Percentiles rank a stretch among this genome's conserved stretches.
Evolutionary conservation across 2,113 vertebrate species (phyloP).

Genomic region (Recurvirostra avosetta): DNA sequence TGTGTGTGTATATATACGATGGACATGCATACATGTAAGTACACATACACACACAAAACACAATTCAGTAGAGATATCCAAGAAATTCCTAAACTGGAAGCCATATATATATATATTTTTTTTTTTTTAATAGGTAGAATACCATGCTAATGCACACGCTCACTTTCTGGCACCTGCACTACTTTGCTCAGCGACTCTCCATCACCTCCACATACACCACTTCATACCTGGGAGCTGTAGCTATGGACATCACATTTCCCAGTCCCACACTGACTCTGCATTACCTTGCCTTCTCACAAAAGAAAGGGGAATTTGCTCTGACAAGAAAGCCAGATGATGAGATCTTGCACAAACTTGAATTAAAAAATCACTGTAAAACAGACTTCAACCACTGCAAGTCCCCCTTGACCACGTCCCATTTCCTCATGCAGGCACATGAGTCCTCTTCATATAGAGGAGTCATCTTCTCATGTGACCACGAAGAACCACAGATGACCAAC

Average conservation of each 20-base stretch:
- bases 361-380: background rate
- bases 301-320: background rate
- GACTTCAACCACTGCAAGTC: background rate
- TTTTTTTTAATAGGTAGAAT: background rate
- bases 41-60: background rate
- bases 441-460: background rate
- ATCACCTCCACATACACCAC: background rate
- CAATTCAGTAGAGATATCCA: background rate
- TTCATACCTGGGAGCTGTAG: background rate
- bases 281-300: background rate
- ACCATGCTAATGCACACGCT: background rate
- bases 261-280: background rate
- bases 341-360: background rate
- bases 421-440: background rate
- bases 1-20: fast-evolving
- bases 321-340: background rate
- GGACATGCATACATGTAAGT: background rate
- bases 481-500: background rate
- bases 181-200: background rate
- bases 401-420: fast-evolving
- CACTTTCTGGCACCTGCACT: background rate
- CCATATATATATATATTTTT: too few species aligned
- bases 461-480: background rate
- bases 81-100: background rate
- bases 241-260: background rate